Evolutionary conservation across 2,113 vertebrate genomes (phyloP), one percentile per base, ranked within the genome.

Genomic region (Cnemophilus loriae): DNA sequence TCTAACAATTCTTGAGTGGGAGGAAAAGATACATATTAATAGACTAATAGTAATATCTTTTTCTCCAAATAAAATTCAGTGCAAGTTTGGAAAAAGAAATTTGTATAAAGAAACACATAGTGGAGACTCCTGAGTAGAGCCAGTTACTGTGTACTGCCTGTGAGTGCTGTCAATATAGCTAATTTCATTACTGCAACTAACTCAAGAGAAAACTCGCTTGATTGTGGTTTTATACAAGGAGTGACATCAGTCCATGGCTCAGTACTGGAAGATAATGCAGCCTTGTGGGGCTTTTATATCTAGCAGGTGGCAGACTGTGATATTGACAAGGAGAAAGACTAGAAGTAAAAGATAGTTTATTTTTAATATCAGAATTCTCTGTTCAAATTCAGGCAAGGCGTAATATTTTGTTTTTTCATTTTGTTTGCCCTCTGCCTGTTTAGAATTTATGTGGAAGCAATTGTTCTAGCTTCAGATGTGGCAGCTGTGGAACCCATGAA

Each of bases 181-280:
- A 35, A 92, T 91, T 84, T 59, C 73, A 64, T 57, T 65, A 26
- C 56, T 80, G 65, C 64, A 80, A 77, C 28, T 44, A 84, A 53
- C 42, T 60, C 61, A 41, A 69, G 77, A 63, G 53, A 63, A 89
- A 88, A 80, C 6, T 47, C 59, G 46, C 32, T 50, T 89, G 84
- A 89, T 64, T 94, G 71, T 92, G 70, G 77, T 65, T 55, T 95
- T 87, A 87, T 30, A 28, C 76, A 77, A 91, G 52, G 33, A 87
- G 42, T 82, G 61, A 93, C 12, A 23, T 64, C 53, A 95, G 76
- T 23, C 35, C 24, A 3, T 32, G 65, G 55, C 64, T 90, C 53
- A 24, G 46, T 19, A n/a, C 23, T 77, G 67, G 61, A 89, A 91
- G 88, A 49, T 71, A 89, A 70, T 35, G 67, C 50, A 41, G 59